Base-by-base conservation (phyloP, 2,888 invertebrate genomes). In the Acanthosepion pharaonis region DNA sequence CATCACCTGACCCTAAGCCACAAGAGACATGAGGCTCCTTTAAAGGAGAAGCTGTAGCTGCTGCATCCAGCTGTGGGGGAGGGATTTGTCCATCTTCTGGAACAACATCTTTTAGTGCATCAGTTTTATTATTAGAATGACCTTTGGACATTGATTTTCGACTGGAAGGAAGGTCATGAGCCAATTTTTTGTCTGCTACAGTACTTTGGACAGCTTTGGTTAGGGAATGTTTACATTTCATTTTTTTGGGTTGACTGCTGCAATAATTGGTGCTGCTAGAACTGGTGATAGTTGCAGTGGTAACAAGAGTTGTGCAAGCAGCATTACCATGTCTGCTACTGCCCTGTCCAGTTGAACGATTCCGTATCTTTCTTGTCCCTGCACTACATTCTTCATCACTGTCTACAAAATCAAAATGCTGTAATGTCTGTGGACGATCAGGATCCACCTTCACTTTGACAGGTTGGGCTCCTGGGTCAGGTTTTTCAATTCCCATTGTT, bases 331-430 rank as follows among this genome's bases (percentile, higher is more conserved):
- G n/a, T n/a, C n/a, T 33, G n/a, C 11, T 78, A n/a, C 78, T 78
- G 78, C n/a, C 23, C 11, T n/a, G 15, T n/a, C 78, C 78, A 78
- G 33, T 78, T 11, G n/a, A 78, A 78, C n/a, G 78, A 18, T 78
- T 78, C n/a, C 78, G n/a, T 33, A 33, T n/a, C n/a, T 33, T 78
- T 78, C 78, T 78, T 18, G 18, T 78, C 11, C 15, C n/a, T n/a
- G 33, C 33, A 78, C 42, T 42, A 42, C 78, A 11, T 94, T 94
- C 94, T n/a, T 94, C 94, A 25, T 94, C 94, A 55, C 94, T 94
- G 94, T 94, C 94, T n/a, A 94, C 55, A 55, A 94, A 94, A 25
- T 94, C 94, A 94, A 94, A 94, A 94, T 94, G 94, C 8, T 92
- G 92, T 20, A 92, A 51, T 49, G 92, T 42, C 51, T 49, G 92